Evolutionary conservation across 2,113 vertebrate species (phyloP).

Genomic region (Mastomys coucha): DNA sequence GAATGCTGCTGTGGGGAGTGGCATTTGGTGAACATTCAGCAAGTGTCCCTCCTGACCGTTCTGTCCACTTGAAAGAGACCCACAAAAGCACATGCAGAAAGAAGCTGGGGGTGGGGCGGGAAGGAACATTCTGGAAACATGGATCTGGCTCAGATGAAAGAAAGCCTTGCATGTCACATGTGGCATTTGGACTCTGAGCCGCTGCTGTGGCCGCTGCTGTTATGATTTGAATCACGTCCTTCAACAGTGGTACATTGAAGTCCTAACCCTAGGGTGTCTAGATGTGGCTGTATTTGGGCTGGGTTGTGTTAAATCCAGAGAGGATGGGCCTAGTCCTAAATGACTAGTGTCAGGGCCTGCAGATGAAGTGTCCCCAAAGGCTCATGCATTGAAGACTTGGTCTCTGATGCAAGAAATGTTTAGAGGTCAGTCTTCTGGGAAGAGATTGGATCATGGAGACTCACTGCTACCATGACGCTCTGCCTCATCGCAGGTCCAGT

Average conservation of each 20-base stretch:
- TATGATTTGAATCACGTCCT: background rate
- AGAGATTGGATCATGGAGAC: background rate
- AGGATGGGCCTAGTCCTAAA: background rate
- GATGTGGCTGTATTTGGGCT: background rate
- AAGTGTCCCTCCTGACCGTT: background rate
- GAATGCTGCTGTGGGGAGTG: background rate
- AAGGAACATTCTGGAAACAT: background rate
- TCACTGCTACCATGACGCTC: background rate
- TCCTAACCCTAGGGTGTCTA: background rate
- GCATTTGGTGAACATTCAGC: background rate
- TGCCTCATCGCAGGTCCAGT: background rate
- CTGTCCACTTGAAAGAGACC: background rate
- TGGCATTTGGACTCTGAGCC: background rate
- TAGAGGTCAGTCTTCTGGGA: background rate
- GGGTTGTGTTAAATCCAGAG: background rate
- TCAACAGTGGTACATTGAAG: background rate
- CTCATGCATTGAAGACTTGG: background rate
- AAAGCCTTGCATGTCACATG: background rate
- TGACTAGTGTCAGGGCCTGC: background rate
- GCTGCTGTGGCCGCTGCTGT: background rate
- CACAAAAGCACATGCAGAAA: background rate
- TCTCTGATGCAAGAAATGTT: background rate
- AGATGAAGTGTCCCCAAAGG: background rate
- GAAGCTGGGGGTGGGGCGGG: too few relatives aligned
- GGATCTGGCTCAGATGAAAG: background rate